Conservation (phyloP, 2,888 invertebrate genomes). For the Reticulitermes lucifugus region DNA sequence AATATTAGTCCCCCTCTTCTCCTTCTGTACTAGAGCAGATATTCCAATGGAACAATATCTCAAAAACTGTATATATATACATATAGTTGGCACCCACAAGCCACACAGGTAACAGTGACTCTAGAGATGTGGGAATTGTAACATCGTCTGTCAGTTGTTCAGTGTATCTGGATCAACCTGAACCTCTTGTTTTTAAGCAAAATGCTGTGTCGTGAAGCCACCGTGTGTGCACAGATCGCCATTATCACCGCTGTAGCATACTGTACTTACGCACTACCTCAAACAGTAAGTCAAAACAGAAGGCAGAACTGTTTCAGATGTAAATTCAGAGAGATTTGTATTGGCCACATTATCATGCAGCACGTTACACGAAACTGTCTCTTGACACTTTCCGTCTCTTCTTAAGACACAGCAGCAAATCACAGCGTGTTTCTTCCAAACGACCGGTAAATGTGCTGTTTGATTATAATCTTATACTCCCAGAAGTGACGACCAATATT, state of each 20-base stretch:
- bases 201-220: background rate
- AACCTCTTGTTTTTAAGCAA: background rate
- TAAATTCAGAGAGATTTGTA: too few relatives aligned
- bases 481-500: too few relatives aligned
- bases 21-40: background rate
- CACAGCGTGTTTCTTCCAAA: too few relatives aligned
- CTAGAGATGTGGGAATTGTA: background rate
- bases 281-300: background rate
- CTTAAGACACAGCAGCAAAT: too few relatives aligned
- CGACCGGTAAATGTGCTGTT: too few relatives aligned
- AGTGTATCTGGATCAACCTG: too few relatives aligned
- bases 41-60: background rate
- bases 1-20: background rate
- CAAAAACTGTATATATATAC: background rate
- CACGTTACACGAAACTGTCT: too few relatives aligned
- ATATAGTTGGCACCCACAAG: slow-evolving; percentile 9
- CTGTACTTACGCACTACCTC: background rate
- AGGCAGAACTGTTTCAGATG: background rate
- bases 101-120: background rate
- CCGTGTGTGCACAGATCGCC: background rate
- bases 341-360: too few relatives aligned
- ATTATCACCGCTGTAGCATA: background rate
- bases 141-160: too few relatives aligned
- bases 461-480: too few relatives aligned
- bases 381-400: too few relatives aligned